Evolutionary conservation across 2,888 invertebrate genomes (phyloP), one percentile per base, ranked within the genome.

Genomic region (Cecidostiba fungosa): DNA sequence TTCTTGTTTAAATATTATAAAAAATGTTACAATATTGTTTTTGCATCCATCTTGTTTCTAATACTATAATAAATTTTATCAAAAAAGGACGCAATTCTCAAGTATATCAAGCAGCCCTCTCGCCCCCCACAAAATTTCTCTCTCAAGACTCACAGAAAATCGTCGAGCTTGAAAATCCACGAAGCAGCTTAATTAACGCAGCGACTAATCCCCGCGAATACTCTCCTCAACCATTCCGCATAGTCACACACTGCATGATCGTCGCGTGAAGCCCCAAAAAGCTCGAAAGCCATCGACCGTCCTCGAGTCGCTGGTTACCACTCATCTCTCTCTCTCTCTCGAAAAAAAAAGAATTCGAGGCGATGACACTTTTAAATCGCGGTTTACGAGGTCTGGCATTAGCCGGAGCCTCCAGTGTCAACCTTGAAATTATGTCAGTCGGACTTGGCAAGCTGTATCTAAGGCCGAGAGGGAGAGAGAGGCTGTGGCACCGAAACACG

Each of bases 381-480:
- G 43, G 47, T 12, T 43, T 74, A 43, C 26, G 74, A 74, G 16
- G 19, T 12, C 43, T 73, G 23, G 43, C 19, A 32, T 70, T 70
- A 39, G 10, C 8, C 47, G 29, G n/a, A 47, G n/a, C 5, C 72
- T 82, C 85, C 77, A 85, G 78, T 73, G 77, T 50, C 54, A 85
- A 74, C 77, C 66, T 85, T 78, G 85, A 82, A 85, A 78, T 85
- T 82, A 82, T 82, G 85, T 78, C 82, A 85, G 82, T 69, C 50
- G 82, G 66, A 82, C 73, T 82, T 82, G 78, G 85, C 85, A 85
- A 32, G n/a, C 29, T 3, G 77, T 12, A 4, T 29, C 26, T 26
- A 23, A n/a, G 54, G 4, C 5, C 32, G 29, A 36, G 62, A 76
- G 54, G 62, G n/a, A n/a, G 54, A 8, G 54, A 59, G 19, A 50